A percentile compares a stretch with the other conserved stretches of the same genome.
phyloP scores from a whole-genome alignment of 2,113 vertebrate genomes.

The Jaculus jaculus region DNA sequence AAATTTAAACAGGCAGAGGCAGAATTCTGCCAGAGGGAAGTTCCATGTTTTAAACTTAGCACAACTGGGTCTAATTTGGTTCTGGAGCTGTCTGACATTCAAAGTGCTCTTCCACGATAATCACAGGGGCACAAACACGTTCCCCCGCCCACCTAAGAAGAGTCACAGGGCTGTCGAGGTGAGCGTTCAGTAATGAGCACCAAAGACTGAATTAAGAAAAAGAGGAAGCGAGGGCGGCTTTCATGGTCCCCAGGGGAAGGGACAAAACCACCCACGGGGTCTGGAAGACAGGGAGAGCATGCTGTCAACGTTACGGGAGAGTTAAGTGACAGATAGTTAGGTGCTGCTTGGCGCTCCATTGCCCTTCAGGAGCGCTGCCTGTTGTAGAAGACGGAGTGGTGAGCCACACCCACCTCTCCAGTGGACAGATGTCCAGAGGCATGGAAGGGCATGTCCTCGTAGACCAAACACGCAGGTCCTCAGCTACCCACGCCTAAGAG shows the following conservation, averaged over 20 bases:
- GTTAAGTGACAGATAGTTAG: not conserved
- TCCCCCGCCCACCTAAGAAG: not conserved
- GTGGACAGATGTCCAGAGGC: not conserved
- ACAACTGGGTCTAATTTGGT: not conserved
- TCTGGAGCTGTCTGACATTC: not conserved
- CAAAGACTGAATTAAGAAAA: not conserved
- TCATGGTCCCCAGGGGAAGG: not conserved
- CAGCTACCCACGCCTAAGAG: not conserved
- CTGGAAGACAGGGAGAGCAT: not conserved
- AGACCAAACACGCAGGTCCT: not conserved
- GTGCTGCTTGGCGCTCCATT: not conserved
- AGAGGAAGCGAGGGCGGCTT: not conserved
- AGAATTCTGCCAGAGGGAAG: not conserved
- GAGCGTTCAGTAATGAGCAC: not conserved
- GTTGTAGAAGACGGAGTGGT: conserved; percentile 2
- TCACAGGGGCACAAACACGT: not conserved
- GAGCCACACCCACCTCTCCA: not conserved
- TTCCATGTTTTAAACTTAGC: not conserved
- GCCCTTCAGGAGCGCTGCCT: not conserved
- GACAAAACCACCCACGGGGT: not conserved
- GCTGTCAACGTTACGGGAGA: not conserved
- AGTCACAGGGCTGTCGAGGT: not conserved
- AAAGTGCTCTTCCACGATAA: not conserved
- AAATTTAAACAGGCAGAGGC: not conserved
- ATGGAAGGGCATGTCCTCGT: not conserved